Base-by-base conservation (phyloP, 2,888 invertebrate genomes). In the Maniola hyperantus region DNA sequence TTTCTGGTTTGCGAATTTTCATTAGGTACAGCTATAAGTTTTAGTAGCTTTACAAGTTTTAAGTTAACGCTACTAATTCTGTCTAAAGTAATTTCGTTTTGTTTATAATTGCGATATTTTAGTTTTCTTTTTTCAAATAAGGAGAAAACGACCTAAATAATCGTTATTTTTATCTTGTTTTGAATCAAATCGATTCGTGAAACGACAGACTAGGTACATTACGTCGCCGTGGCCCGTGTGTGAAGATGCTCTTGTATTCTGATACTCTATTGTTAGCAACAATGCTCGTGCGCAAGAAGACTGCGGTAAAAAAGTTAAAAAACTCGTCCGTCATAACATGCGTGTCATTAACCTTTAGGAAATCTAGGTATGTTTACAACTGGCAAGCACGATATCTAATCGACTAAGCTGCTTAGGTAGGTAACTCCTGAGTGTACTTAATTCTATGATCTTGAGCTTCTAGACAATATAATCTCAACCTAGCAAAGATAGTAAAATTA, bases 231-330 rank as follows among this genome's bases (percentile, higher is more conserved):
- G n/a, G n/a, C n/a, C n/a, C 57, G 55, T 68, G 36, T 62, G 67
- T 51, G 54, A 64, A 53, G 61, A 10, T 18, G 26, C 55, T 68
- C 61, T 65, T 57, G 67, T 55, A 39, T 55, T 39, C 55, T 1
- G 18, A 55, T 59, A 79, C 77, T 81, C 78, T 77, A 70, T 71
- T 73, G 67, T 63, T 64, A 66, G 69, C 72, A 79, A 84, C 84
- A 84, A 67, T 65, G 62, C 61, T n/a, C 64, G 81, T 77, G 74
- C 71, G 74, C 78, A 76, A 75, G 79, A 79, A 77, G 78, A 74
- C 74, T 70, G 66, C 76, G 26, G 26, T 26, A 2, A 36, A 36
- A 39, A 39, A 39, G 11, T 10, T 10, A 83, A 84, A 69, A 72
- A 70, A 64, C 66, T 18, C 55, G 55, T 11, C 55, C 18, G 18